Base-by-base conservation (phyloP, 2,113 vertebrate genomes). In the Epinephelus lanceolatus region DNA sequence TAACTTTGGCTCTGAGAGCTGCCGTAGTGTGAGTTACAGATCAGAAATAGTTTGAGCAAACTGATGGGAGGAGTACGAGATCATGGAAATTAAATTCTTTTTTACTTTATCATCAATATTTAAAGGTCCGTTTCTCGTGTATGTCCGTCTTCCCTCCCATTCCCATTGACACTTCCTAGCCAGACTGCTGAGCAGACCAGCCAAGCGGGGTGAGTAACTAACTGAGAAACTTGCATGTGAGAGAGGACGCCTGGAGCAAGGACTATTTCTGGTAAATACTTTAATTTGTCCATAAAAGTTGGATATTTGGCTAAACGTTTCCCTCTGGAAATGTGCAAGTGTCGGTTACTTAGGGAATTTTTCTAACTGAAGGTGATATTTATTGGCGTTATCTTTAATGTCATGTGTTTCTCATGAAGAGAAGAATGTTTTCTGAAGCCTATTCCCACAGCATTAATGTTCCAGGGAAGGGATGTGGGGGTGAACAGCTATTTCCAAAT, bases 51-150 rank as follows among this genome's bases (percentile, higher is more conserved):
- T 12, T 45, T 9, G 42, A 45, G 3, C 8, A 45, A 21, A 78
- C 18, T 52, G 7, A 66, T 25, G 5, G 42, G 61, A 70, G 15
- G 37, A 21, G 11, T 12, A 45, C 42, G 11, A 45, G 11, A 45
- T 45, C 11, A 12, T 45, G 42, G 42, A 45, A 45, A 45, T 45
- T 12, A 45, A 45, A 45, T 45, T 45, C 42, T 2, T 45, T 10
- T 45, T 45, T 45, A 56, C 8, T 78, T 30, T 75, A 8, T 27
- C 37, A 47, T 59, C 59, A 69, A 42, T 61, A 77, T 85, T 70
- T 67, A 76, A 53, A 72, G 45, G 47, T 70, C 53, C 30, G 72
- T 25, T 81, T 81, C 47, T 14, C 15, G 15, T n/a, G n/a, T 23
- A 19, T 14, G 59, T 69, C 52, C 56, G 61, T 79, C 71, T 59